Evolutionary conservation across 2,888 invertebrate genomes (phyloP), one percentile per base, ranked within the genome.

Genomic region (Cylindroiulus punctatus): DNA sequence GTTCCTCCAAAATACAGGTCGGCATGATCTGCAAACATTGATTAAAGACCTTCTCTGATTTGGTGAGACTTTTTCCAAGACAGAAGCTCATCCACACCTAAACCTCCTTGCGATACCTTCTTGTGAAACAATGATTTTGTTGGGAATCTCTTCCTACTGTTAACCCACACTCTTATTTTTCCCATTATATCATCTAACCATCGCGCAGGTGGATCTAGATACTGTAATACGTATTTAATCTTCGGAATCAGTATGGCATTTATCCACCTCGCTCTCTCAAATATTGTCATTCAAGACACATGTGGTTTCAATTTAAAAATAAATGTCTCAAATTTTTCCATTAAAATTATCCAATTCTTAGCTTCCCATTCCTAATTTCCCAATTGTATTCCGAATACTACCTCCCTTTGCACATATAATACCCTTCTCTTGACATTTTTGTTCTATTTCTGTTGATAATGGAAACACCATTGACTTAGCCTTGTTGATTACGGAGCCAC

Each of bases 251-350:
- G 1, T 0, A 30, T 14, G 0, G 3, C 17, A 14, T 1, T 0
- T 12, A 76, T 14, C 0, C 30, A 1, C 4, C 4, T 1, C 0
- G 76, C 14, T 0, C 30, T 12, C 2, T 76, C 14, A 30, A 76
- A 76, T 14, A 76, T 76, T 0, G 30, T 30, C 3, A 76, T 4
- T 26, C 4, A 0, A 14, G 0, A 8, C 4, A 3, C 30, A 5
- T 10, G n/a, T 3, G 10, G 4, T 4, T 10, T 12, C 65, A 26
- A 76, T 2, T 17, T 30, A 7, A 14, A 10, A 1, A 14, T 3
- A 14, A 30, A 30, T 2, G 8, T 7, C 12, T 17, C 4, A 0
- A 14, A 1, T 1, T 0, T 12, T 10, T 0, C 8, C 0, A 26
- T 5, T 0, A 65, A 10, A 0, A 3, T 12, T 3, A 7, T 5